Conservation (phyloP, 2,113 vertebrate genomes). For the Clarias macrocephalus region DNA sequence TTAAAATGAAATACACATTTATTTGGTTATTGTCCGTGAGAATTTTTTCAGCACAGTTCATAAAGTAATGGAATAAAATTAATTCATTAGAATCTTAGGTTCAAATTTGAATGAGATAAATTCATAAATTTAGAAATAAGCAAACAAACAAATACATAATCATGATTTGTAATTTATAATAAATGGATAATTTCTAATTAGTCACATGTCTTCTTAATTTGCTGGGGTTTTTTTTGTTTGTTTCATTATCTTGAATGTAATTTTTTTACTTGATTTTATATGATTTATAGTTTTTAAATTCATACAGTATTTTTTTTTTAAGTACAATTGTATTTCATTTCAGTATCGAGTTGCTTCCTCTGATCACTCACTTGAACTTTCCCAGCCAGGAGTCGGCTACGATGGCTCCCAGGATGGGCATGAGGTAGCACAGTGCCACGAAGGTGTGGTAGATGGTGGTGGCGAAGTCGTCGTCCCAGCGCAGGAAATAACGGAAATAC, state of each 20-base stretch:
- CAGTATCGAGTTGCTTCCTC: neutral
- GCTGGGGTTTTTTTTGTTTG: neutral
- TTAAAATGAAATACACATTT: neutral
- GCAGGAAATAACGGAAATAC: slow-evolving; percentile 88
- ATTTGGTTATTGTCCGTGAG: neutral
- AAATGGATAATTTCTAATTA: no score
- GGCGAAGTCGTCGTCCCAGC: slow-evolving; percentile 82
- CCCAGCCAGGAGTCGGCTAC: slow-evolving; percentile 95
- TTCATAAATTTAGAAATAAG: no score
- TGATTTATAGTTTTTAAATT: neutral
- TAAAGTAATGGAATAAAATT: neutral
- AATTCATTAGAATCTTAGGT: no score
- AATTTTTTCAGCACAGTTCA: neutral
- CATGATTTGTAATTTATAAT: no score
- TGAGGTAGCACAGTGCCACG: slow-evolving; percentile 91
- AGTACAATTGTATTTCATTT: neutral
- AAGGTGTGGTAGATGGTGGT: slow-evolving; percentile 94
- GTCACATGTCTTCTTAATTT: no score
- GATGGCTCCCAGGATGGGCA: slow-evolving; percentile 87
- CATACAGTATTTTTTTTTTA: no score
- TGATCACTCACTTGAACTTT: slow-evolving; percentile 89
- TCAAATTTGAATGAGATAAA: no score
- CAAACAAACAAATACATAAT: no score
- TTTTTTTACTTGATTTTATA: neutral
- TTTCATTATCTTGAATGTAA: neutral